Percentiles rank a stretch among this genome's conserved stretches.
These are phyloP conservation scores for Dreissena polymorpha DNA, from an alignment of 1,140 invertebrate genomes.

Conservation along the genomic window DNA sequence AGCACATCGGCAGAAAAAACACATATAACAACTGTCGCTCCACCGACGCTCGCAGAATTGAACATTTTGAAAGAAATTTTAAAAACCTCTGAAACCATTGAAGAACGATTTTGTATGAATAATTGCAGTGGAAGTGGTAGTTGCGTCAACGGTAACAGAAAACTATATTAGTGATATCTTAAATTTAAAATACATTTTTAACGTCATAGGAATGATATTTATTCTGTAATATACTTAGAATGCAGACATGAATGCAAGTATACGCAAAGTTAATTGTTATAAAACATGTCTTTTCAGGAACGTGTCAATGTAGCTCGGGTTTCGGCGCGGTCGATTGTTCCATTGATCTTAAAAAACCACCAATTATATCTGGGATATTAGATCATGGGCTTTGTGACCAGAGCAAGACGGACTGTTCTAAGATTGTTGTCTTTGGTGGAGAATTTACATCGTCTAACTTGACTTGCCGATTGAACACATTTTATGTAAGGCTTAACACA, in stretches of 20 bases:
- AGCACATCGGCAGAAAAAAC: too few species aligned
- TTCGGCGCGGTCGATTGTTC: constrained; percentile 55
- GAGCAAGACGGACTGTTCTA: neutral
- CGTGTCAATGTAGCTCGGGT: constrained; percentile 35
- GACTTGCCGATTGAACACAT: constrained; percentile 10
- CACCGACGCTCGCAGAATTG: too few species aligned
- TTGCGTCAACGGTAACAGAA: too few species aligned
- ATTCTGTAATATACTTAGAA: neutral
- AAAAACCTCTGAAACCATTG: too few species aligned
- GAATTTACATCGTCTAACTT: constrained; percentile 26
- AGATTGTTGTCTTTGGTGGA: constrained; percentile 35
- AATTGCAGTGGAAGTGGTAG: too few species aligned
- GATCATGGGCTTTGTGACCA: constrained; percentile 53
- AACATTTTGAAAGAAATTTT: too few species aligned
- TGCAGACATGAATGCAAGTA: too few species aligned
- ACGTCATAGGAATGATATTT: too few species aligned
- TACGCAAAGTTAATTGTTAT: too few species aligned
- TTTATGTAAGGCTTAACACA: constrained; percentile 2
- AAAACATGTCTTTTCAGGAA: constrained; percentile 26
- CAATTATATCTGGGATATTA: constrained; percentile 20
- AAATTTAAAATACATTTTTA: neutral
- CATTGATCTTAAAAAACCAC: constrained; percentile 45
- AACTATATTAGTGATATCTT: neutral
- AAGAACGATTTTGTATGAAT: too few species aligned
- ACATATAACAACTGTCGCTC: too few species aligned